These are phyloP conservation scores for Syngnathus floridae DNA, from an alignment of 2,113 vertebrate genomes.

Conservation along the genomic window DNA sequence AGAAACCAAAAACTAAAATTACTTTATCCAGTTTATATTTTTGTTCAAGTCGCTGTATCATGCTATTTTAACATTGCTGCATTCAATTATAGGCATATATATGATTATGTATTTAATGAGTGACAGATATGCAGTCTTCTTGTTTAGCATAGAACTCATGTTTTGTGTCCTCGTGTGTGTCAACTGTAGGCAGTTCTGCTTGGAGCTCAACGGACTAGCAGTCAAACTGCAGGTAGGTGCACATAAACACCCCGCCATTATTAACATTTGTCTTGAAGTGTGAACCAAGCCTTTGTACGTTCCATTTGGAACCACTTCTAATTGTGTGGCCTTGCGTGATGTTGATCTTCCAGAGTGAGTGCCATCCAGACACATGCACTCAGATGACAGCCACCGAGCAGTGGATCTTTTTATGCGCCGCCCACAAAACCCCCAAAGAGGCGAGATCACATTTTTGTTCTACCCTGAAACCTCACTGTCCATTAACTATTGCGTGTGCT, in stretches of 20 bases:
- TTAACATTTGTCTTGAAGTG: too few relatives aligned
- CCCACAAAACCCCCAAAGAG: slow-evolving; percentile 99
- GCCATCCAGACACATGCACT: slow-evolving; percentile 96
- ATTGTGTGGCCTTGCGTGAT: background rate
- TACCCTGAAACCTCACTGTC: background rate
- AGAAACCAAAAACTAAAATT: too few relatives aligned
- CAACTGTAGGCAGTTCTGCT: slow-evolving; percentile 86
- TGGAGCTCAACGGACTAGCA: slow-evolving; percentile 96
- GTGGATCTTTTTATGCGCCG: slow-evolving; percentile 98
- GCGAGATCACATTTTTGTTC: slow-evolving; percentile 41
- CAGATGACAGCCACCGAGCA: slow-evolving; percentile 99
- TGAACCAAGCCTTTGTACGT: too few relatives aligned
- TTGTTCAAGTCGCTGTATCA: too few relatives aligned
- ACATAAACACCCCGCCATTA: background rate
- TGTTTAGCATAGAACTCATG: background rate
- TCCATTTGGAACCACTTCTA: too few relatives aligned
- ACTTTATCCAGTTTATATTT: too few relatives aligned
- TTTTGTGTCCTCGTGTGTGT: background rate
- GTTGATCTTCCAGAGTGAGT: slow-evolving; percentile 78
- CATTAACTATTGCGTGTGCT: background rate
- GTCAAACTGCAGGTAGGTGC: slow-evolving; percentile 92
- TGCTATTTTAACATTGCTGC: too few relatives aligned
- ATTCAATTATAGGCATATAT: too few relatives aligned
- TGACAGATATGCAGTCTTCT: too few relatives aligned
- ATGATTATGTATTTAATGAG: too few relatives aligned